These are phyloP conservation scores for Stenchaetothrips biformis DNA, from an alignment of 2,888 invertebrate species.

Conservation along the genomic window DNA sequence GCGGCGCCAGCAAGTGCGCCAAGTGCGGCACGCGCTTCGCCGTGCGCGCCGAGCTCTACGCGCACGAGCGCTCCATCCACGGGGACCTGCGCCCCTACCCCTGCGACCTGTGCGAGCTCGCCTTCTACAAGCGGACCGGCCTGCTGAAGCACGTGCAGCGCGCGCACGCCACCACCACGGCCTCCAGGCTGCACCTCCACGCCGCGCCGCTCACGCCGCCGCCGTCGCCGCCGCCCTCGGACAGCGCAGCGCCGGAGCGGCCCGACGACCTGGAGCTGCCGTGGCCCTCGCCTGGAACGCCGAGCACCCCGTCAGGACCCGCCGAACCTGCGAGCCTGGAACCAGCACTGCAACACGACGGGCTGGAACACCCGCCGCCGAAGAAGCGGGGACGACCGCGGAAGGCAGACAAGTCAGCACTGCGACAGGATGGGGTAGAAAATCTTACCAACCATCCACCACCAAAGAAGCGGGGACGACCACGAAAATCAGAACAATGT, in stretches of 20 bases:
- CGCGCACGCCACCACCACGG: not conserved
- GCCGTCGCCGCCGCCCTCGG: not conserved
- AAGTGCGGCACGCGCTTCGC: not conserved
- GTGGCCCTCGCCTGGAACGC: not conserved
- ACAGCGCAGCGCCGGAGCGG: not conserved
- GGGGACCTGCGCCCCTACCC: not conserved
- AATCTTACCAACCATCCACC: no score
- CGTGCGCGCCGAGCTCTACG: not conserved
- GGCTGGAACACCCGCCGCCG: not conserved
- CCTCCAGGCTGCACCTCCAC: not conserved
- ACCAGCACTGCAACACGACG: not conserved
- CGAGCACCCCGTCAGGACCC: not conserved
- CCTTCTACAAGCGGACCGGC: not conserved
- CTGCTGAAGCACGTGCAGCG: not conserved
- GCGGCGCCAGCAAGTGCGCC: not conserved
- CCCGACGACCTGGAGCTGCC: not conserved
- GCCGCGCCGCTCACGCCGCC: not conserved
- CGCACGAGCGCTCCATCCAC: slow-evolving; percentile 11
- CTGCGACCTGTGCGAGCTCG: not conserved
- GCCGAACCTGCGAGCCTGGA: not conserved
- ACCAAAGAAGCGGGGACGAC: not conserved
- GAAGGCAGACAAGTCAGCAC: not conserved
- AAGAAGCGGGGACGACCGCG: not conserved
- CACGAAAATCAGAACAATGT: not conserved
- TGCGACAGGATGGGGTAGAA: not conserved